A percentile compares a stretch with the other conserved stretches of the same genome.
Conservation (phyloP, 2,797 vertebrate genomes). For the Dryobates pubescens region DNA sequence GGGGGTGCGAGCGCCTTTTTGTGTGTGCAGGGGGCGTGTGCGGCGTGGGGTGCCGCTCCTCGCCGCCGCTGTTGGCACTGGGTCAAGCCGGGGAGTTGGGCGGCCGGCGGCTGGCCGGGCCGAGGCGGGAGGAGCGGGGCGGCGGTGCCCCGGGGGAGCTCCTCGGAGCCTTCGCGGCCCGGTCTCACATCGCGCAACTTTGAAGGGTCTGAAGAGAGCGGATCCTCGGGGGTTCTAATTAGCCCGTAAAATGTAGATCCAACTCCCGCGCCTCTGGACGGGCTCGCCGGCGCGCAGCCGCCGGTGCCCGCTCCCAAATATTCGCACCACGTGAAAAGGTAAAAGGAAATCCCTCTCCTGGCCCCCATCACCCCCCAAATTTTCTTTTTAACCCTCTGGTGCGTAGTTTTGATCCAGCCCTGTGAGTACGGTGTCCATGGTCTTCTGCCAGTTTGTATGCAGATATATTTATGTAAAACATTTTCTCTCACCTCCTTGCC, state of each 20-base stretch:
- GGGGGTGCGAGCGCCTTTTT: neutral
- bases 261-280: slow-evolving; percentile 23
- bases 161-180: neutral
- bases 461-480: slow-evolving; percentile 91
- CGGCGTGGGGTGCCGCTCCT: neutral
- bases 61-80: neutral
- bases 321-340: slow-evolving; percentile 13
- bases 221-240: neutral
- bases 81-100: neutral
- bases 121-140: neutral
- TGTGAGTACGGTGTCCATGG: slow-evolving; percentile 65
- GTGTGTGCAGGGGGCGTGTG: neutral
- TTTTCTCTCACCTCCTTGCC: slow-evolving; percentile 86
- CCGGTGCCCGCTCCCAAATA: neutral
- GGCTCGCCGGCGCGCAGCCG: neutral
- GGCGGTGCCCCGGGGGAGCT: neutral
- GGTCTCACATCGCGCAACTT: neutral
- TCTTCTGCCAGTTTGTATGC: slow-evolving; percentile 82
- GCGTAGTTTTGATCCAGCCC: slow-evolving; percentile 29
- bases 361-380: neutral
- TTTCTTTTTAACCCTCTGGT: slow-evolving; percentile 37
- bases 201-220: neutral
- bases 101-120: neutral
- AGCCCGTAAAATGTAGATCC: slow-evolving; percentile 15
- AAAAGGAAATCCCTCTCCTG: neutral